Conservation (phyloP, 2,113 vertebrate genomes). For the Artemisiospiza belli region DNA sequence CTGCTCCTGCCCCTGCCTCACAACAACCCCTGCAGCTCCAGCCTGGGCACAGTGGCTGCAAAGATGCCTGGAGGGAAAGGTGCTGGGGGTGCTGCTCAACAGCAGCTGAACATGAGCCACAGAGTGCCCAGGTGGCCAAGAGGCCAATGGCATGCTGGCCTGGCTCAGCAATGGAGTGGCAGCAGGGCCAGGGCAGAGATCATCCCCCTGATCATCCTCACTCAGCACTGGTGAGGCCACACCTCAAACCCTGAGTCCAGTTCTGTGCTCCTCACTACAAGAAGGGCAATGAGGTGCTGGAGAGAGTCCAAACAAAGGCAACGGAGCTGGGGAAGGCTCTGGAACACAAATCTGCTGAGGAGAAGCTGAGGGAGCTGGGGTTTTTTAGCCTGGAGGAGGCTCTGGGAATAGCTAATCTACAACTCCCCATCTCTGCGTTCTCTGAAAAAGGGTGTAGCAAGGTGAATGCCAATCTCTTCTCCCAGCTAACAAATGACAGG, state of each 20-base stretch:
- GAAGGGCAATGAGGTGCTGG: background rate
- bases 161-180: background rate
- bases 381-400: background rate
- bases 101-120: background rate
- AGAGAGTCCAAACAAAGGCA: background rate
- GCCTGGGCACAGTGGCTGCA: background rate
- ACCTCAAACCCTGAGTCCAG: accelerated
- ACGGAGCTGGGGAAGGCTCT: background rate
- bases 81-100: background rate
- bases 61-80: background rate
- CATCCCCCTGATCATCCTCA: too few relatives aligned
- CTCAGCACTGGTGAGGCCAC: background rate
- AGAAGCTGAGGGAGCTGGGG: background rate
- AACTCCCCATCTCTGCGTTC: background rate
- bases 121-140: background rate
- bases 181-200: background rate
- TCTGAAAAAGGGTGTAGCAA: background rate
- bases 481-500: background rate
- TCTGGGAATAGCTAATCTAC: background rate
- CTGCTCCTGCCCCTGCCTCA: background rate
- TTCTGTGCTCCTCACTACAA: accelerated
- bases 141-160: background rate
- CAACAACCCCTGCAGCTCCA: background rate
- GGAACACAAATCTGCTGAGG: background rate
- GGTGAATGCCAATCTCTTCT: background rate